Evolutionary conservation across 2,797 vertebrate species (phyloP).

Genomic region (Neosalanx taihuensis): DNA sequence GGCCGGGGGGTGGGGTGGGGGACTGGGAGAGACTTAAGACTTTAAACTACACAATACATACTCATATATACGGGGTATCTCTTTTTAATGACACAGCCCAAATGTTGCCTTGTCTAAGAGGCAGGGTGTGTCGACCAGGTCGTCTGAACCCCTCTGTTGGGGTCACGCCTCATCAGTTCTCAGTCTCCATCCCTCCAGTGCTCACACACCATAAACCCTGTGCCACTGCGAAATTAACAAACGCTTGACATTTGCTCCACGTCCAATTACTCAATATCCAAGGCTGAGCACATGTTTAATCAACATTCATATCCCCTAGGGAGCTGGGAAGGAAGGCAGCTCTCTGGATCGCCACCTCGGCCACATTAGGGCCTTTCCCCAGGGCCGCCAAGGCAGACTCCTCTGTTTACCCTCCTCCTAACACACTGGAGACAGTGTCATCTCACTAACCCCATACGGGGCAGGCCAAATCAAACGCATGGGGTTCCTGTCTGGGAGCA

Average conservation of each 20-base stretch:
- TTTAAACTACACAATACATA: background rate
- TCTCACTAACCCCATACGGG: constrained; percentile 25
- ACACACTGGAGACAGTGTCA: constrained; percentile 22
- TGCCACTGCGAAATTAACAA: constrained; percentile 56
- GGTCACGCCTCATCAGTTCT: constrained; percentile 44
- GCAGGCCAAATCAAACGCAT: constrained; percentile 26
- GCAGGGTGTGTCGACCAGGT: constrained; percentile 1
- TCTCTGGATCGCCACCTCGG: constrained; percentile 49
- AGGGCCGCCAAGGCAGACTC: constrained; percentile 37
- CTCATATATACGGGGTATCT: background rate
- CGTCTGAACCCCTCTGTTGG: background rate
- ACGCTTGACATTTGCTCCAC: constrained; percentile 64
- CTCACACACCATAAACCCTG: constrained; percentile 51
- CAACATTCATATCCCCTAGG: constrained; percentile 63
- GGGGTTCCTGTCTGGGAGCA: background rate
- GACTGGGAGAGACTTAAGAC: background rate
- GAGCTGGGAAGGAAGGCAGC: constrained; percentile 30
- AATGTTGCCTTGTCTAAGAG: constrained; percentile 1
- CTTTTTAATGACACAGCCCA: background rate
- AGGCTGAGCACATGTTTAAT: constrained; percentile 70
- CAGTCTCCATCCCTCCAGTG: constrained; percentile 24
- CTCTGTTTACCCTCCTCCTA: constrained; percentile 46
- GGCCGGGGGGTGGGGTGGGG: background rate
- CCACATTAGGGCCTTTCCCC: constrained; percentile 55
- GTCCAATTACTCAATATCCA: constrained; percentile 64